Percentiles rank a stretch among this genome's conserved stretches.
Evolutionary conservation across 1,140 invertebrate species (phyloP).

Genomic region (Zaprionus lachaisei): DNA sequence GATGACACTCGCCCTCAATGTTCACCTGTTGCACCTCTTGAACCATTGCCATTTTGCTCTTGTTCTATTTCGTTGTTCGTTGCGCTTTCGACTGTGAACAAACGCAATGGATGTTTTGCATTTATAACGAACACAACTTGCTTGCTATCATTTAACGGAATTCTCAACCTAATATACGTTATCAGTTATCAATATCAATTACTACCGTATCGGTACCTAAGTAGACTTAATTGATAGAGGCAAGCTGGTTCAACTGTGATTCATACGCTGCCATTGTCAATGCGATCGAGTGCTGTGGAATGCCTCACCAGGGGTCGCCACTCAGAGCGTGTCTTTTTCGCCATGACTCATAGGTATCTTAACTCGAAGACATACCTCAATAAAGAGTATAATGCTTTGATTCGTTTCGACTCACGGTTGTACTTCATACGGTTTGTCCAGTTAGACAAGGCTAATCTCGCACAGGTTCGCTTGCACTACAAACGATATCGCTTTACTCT

Average conservation of each 20-base stretch:
- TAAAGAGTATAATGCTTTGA: background rate
- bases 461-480: background rate
- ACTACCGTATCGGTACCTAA: slow-evolving; percentile 28
- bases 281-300: background rate
- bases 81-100: slow-evolving; percentile 19
- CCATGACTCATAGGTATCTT: slow-evolving; percentile 29
- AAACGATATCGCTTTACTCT: background rate
- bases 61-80: slow-evolving; percentile 23
- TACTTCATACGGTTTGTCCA: too few species aligned
- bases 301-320: background rate
- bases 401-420: slow-evolving; percentile 9
- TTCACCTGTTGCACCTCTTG: slow-evolving; percentile 42
- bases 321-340: background rate
- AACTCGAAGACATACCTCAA: background rate
- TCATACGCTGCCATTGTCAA: slow-evolving; percentile 19
- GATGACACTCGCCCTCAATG: slow-evolving; percentile 62
- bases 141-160: slow-evolving; percentile 28
- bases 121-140: slow-evolving; percentile 43
- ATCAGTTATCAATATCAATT: background rate
- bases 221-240: slow-evolving; percentile 31
- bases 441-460: too few species aligned
- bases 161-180: slow-evolving; percentile 3
- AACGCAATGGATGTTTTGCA: background rate
- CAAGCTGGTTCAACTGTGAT: slow-evolving; percentile 19
- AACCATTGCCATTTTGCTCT: slow-evolving; percentile 13